phyloP scores from a whole-genome alignment of 2,888 invertebrate genomes.

The Biston betularia region DNA sequence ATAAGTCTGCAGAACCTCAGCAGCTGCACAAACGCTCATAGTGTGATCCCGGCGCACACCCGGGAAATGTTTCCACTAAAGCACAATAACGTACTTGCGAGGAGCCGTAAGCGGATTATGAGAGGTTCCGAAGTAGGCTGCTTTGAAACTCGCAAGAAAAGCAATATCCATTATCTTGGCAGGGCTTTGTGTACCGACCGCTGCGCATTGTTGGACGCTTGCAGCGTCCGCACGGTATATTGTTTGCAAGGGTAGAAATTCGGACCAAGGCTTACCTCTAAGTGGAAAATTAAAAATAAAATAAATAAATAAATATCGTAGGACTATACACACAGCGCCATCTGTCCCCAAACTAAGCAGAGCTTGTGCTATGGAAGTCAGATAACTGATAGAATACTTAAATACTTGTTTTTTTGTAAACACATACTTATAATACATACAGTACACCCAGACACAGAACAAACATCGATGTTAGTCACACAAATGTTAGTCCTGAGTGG shows the following conservation, averaged over 20 bases:
- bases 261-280: constrained; percentile 51
- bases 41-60: constrained; percentile 52
- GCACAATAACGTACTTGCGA: constrained; percentile 78
- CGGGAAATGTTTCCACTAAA: constrained; percentile 76
- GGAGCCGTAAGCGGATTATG: constrained; percentile 82
- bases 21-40: constrained; percentile 14
- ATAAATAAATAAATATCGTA: no score
- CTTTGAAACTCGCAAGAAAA: constrained; percentile 84
- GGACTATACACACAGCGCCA: no score
- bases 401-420: no score
- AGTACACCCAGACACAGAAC: no score
- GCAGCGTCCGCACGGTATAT: constrained; percentile 62
- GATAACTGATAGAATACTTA: no score
- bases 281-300: constrained; percentile 52
- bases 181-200: constrained; percentile 73
- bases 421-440: no score
- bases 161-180: constrained; percentile 84
- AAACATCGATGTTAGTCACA: no score
- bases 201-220: constrained; percentile 71
- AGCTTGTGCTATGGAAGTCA: no score
- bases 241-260: constrained; percentile 60
- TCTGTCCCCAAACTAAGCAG: no score
- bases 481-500: no score
- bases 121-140: constrained; percentile 83
- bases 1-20: not conserved